Base-by-base conservation (phyloP, 35 echinoderm and acorn worm species). In the Amphiura filiformis region DNA sequence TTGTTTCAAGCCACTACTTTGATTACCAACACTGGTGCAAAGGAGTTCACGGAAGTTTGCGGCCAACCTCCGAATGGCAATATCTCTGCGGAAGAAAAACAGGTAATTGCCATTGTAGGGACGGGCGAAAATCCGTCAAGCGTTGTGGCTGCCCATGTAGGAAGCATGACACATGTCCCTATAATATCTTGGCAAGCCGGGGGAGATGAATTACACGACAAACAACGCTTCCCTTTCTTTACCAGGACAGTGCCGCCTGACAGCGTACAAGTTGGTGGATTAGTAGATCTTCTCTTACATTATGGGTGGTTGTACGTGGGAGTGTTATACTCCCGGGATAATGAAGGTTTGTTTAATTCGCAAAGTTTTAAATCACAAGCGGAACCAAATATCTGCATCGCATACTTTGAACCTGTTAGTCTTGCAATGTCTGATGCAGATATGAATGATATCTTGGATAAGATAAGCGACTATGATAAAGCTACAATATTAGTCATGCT, bases 291-390 rank as follows among this genome's bases (percentile, higher is more conserved):
- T 0, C 12, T 91, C n/a, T 28, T 78, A 22, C 28, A 37, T 0
- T 85, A 76, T 76, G 22, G 77, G 20, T 91, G 89, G 89, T 32
- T 44, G 39, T 91, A 84, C 34, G 49, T 91, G 5, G 76, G 81
- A 35, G 28, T 91, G 31, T 36, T 91, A 12, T 84, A 91, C 34
- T 82, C 89, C 9, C 36, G 77, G 13, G 89, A 91, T 33, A 82
- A 41, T 37, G 84, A 91, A 32, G 89, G 89, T 1, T 36, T 85
- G 32, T 61, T 56, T 36, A 61, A 34, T 31, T 56, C 83, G 7
- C 83, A 85, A 1, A 61, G 44, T 32, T 56, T 85, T 18, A 56
- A 85, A 61, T 65, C 56, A 35, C 83, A 65, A 18, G 56, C 83
- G 32, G 83, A 85, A 37, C 35, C 56, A 37, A 34, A 36, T 31